A percentile compares a stretch with the other conserved stretches of the same genome.
Evolutionary conservation across 2,888 invertebrate species (phyloP).

Genomic region (Ephialtes manifestator): DNA sequence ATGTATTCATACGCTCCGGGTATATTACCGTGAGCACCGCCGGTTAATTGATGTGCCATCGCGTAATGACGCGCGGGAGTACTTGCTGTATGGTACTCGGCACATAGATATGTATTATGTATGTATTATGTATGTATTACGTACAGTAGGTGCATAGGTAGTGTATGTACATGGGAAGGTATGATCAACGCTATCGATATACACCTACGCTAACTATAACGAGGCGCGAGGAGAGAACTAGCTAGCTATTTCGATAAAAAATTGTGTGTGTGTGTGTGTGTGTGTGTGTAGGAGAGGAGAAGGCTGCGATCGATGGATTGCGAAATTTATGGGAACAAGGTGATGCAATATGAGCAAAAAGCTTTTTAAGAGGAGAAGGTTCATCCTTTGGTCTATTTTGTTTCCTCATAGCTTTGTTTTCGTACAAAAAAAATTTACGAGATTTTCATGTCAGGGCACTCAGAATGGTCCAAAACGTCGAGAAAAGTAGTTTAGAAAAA

Average conservation of each 20-base stretch:
- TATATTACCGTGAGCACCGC: slow-evolving; percentile 39
- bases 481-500: too few species aligned
- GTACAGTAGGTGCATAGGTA: neutral
- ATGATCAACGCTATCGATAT: slow-evolving; percentile 21
- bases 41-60: slow-evolving; percentile 76
- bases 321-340: slow-evolving; percentile 1
- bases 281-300: slow-evolving; percentile 4
- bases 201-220: slow-evolving; percentile 40
- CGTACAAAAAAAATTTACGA: too few species aligned
- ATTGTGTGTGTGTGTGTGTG: slow-evolving; percentile 4
- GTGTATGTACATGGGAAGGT: neutral
- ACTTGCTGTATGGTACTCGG: slow-evolving; percentile 6
- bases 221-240: slow-evolving; percentile 16
- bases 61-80: slow-evolving; percentile 73
- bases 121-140: neutral
- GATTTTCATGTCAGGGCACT: too few species aligned
- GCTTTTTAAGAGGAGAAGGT: neutral
- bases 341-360: neutral
- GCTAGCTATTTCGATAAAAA: slow-evolving; percentile 29
- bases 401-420: too few species aligned
- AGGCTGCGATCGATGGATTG: slow-evolving; percentile 3
- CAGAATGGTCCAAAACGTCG: too few species aligned
- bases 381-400: neutral
- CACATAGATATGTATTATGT: neutral
- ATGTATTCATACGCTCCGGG: slow-evolving; percentile 5